A percentile compares a stretch with the other conserved stretches of the same genome.
These are phyloP conservation scores for Perodicticus potto DNA, from an alignment of 2,797 vertebrate species.

Conservation along the genomic window DNA sequence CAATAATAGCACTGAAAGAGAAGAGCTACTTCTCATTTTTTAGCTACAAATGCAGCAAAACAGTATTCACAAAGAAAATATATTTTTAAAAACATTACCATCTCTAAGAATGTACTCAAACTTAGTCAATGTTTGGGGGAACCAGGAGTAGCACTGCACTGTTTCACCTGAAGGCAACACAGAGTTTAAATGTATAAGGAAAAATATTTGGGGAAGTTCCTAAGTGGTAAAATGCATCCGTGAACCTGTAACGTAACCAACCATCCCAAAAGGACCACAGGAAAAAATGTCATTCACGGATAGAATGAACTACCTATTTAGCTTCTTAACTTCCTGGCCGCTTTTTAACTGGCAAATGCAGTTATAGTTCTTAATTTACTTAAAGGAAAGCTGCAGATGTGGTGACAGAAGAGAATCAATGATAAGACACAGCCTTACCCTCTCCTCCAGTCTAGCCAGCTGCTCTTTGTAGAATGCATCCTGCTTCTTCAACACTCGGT, in stretches of 20 bases:
- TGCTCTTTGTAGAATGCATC: constrained; percentile 98
- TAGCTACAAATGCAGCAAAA: neutral
- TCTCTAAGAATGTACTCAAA: neutral
- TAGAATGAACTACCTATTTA: neutral
- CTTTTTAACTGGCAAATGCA: constrained; percentile 40
- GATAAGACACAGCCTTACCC: constrained; percentile 88
- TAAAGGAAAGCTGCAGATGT: neutral
- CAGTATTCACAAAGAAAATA: neutral
- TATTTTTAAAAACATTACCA: neutral
- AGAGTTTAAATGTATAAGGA: neutral
- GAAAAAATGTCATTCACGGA: neutral
- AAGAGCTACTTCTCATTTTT: neutral
- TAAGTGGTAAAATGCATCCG: neutral
- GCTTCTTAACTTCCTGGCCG: neutral
- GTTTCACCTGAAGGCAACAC: neutral
- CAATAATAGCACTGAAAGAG: no score
- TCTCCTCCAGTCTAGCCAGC: constrained; percentile 95
- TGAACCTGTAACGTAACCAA: neutral
- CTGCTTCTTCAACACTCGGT: constrained; percentile 94
- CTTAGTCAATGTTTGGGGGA: neutral
- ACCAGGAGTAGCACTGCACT: neutral
- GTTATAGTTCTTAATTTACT: neutral
- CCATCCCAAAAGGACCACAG: neutral
- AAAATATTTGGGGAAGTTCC: neutral
- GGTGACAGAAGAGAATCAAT: constrained; percentile 53